Percentiles rank a stretch among this genome's conserved stretches.
Conservation (phyloP, 2,888 invertebrate species). For the Octonoba sinensis region DNA sequence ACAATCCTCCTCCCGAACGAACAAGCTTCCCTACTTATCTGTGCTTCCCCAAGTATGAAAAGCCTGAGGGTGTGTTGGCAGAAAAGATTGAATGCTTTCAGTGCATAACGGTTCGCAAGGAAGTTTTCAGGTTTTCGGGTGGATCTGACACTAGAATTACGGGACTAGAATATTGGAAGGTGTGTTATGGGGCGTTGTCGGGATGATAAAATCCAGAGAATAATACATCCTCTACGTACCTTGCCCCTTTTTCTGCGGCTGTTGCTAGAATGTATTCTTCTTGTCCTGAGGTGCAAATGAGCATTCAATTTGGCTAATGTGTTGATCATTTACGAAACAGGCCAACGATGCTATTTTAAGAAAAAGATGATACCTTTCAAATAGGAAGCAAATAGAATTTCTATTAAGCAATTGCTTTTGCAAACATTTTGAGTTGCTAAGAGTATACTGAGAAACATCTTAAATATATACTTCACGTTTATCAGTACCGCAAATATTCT, state of each 20-base stretch:
- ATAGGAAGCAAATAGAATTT: too few relatives aligned
- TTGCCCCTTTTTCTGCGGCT: not conserved
- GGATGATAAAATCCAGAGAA: constrained; percentile 32
- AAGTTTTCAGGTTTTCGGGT: constrained; percentile 33
- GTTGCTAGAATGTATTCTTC: constrained; percentile 26
- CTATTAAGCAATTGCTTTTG: constrained; percentile 31
- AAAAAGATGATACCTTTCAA: not conserved
- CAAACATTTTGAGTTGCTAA: too few relatives aligned
- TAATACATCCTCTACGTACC: constrained; percentile 39
- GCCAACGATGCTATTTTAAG: not conserved
- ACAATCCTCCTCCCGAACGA: too few relatives aligned
- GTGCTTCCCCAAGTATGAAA: too few relatives aligned
- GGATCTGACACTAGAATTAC: constrained; percentile 32
- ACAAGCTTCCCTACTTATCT: too few relatives aligned
- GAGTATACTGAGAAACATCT: too few relatives aligned
- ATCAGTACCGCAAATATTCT: too few relatives aligned
- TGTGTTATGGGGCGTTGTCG: constrained; percentile 52
- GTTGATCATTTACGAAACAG: constrained; percentile 22
- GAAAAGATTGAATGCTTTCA: not conserved
- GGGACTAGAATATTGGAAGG: constrained; percentile 29
- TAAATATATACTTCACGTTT: too few relatives aligned
- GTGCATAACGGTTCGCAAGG: not conserved
- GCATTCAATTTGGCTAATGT: constrained; percentile 59
- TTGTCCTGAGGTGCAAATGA: constrained; percentile 23
- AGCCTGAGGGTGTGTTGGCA: constrained; percentile 6